Conservation (phyloP, 2,888 invertebrate genomes). For the Ophonus ardosiacus region DNA sequence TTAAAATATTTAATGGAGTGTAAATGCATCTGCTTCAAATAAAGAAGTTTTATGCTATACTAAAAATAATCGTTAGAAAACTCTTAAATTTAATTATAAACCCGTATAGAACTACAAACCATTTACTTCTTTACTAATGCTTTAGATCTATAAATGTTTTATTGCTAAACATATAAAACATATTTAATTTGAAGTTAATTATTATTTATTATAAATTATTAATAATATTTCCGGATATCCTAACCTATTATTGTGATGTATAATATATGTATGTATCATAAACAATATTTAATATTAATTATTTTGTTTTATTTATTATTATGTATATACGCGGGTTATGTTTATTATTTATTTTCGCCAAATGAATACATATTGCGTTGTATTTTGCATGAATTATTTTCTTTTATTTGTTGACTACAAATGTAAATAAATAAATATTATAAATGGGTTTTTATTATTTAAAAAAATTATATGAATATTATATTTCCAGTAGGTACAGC, state of each 20-base stretch:
- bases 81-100: conserved; percentile 16
- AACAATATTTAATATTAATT: conserved; percentile 7
- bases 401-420: too few relatives aligned
- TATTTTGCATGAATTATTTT: neutral
- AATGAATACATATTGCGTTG: neutral
- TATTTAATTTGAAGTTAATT: neutral
- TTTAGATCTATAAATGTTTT: neutral
- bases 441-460: too few relatives aligned
- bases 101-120: neutral
- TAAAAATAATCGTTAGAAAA: conserved; percentile 5
- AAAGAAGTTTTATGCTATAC: neutral
- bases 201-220: conserved; percentile 30
- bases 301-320: conserved; percentile 1
- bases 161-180: neutral
- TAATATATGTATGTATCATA: neutral
- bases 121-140: neutral
- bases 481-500: too few relatives aligned
- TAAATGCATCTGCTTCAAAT: neutral
- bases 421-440: too few relatives aligned
- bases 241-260: neutral
- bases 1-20: neutral
- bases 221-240: neutral
- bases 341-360: neutral
- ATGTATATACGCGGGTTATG: neutral
- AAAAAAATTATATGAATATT: too few relatives aligned